Evolutionary conservation across 1,140 invertebrate species (phyloP), one percentile per base, ranked within the genome.

Genomic region (Brachionus angularis): DNA sequence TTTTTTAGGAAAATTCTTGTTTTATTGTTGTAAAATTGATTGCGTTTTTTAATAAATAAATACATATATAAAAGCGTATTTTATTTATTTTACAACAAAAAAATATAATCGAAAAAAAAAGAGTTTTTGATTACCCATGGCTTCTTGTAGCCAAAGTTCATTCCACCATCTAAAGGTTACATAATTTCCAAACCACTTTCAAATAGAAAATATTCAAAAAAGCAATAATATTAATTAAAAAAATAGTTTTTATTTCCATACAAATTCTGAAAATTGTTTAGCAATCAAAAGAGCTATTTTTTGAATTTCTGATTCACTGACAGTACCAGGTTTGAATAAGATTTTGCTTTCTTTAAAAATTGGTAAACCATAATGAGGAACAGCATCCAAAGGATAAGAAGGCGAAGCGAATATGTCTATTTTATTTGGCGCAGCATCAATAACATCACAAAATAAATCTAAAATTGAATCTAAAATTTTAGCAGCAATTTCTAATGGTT

Each of bases 71-170:
- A n/a, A n/a, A n/a, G n/a, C n/a, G n/a, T n/a, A n/a, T n/a, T n/a
- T n/a, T n/a, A n/a, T n/a, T n/a, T n/a, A n/a, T n/a, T n/a, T n/a
- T n/a, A n/a, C n/a, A n/a, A n/a, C n/a, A n/a, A n/a, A n/a, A n/a
- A n/a, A n/a, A n/a, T n/a, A n/a, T n/a, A n/a, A n/a, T n/a, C n/a
- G n/a, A n/a, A n/a, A n/a, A n/a, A n/a, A n/a, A n/a, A n/a, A n/a
- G n/a, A n/a, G n/a, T n/a, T n/a, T n/a, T 10, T 42, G 39, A 42
- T 42, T 50, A 2, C 2, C 67, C 4, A 70, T 8, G 31, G 47
- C 67, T 34, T 70, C 67, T 53, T 70, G 67, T 36, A 46, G 29
- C 67, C 67, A 70, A n/a, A 70, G 29, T 29, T 70, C 47, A 50
- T 31, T 53, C 67, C 67, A 70, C 67, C 67, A 70, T 21, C 44